phyloP scores from a whole-genome alignment of 2,797 vertebrate species.

The Siniperca scherzeri region DNA sequence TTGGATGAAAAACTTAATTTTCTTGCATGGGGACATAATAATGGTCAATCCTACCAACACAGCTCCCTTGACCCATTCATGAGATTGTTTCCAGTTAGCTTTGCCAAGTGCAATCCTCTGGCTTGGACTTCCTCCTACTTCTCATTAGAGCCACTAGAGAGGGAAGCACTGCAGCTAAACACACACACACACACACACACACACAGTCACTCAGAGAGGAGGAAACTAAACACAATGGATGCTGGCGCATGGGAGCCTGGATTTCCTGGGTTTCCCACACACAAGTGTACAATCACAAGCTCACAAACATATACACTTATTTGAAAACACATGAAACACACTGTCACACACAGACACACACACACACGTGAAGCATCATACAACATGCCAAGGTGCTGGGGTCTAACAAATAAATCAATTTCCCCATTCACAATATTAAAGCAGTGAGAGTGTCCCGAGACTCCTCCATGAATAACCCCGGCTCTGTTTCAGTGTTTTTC shows the following conservation, averaged over 20 bases:
- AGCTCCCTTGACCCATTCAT: conserved; percentile 72
- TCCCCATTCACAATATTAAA: conserved; percentile 37
- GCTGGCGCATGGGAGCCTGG: conserved; percentile 86
- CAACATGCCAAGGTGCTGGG: conserved; percentile 46
- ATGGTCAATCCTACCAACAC: conserved; percentile 61
- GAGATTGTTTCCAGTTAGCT: conserved; percentile 71
- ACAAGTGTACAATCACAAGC: conserved; percentile 79
- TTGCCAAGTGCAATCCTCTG: conserved; percentile 78
- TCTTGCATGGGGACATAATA: conserved; percentile 54
- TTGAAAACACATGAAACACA: conserved; percentile 49
- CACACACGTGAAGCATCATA: conserved; percentile 43
- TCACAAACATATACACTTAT: conserved; percentile 67
- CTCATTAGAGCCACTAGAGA: conserved; percentile 78
- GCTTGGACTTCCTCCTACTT: conserved; percentile 73
- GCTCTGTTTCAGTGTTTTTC: conserved; percentile 60
- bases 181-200: conserved; percentile 46
- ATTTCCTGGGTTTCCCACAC: conserved; percentile 88
- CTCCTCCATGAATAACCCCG: conserved; percentile 40
- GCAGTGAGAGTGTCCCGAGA: conserved; percentile 17
- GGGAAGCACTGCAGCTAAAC: conserved; percentile 71
- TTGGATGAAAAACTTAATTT: conserved; percentile 46
- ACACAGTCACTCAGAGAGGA: conserved; percentile 64
- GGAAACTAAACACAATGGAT: conserved; percentile 87
- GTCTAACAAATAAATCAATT: conserved; percentile 32
- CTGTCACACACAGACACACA: conserved; percentile 31